These are phyloP conservation scores for Chelonus formosanus DNA, from an alignment of 2,888 invertebrate species.

Conservation along the genomic window DNA sequence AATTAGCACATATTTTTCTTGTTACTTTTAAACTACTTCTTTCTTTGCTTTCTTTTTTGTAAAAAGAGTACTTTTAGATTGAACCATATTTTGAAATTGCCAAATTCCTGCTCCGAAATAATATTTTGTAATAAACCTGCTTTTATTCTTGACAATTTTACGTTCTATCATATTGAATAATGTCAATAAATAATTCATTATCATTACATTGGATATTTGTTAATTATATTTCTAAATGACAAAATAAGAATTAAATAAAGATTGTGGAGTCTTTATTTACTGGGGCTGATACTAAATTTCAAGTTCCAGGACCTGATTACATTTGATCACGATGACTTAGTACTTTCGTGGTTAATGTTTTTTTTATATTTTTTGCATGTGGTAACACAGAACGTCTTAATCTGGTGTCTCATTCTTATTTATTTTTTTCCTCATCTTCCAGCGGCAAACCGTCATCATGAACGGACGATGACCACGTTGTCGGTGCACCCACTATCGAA, in stretches of 20 bases:
- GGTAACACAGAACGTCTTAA: conserved; percentile 26
- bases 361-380: conserved; percentile 16
- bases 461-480: not conserved
- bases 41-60: not conserved
- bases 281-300: conserved; percentile 9
- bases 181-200: no score
- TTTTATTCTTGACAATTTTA: not conserved
- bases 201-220: no score
- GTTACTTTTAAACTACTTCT: not conserved
- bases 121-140: no score
- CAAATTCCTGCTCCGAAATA: no score
- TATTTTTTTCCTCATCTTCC: conserved; percentile 2
- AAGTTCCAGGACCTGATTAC: conserved; percentile 16
- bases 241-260: not conserved
- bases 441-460: not conserved
- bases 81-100: no score
- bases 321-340: conserved; percentile 20
- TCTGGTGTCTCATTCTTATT: conserved; percentile 53
- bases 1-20: not conserved
- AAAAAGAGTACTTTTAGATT: not conserved
- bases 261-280: conserved; percentile 7
- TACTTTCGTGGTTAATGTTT: conserved; percentile 14
- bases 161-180: no score
- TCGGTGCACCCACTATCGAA: conserved; percentile 19
- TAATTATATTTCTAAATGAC: no score